Evolutionary conservation across 1,140 invertebrate species (phyloP).

Genomic region (Drosophila nebulosa): DNA sequence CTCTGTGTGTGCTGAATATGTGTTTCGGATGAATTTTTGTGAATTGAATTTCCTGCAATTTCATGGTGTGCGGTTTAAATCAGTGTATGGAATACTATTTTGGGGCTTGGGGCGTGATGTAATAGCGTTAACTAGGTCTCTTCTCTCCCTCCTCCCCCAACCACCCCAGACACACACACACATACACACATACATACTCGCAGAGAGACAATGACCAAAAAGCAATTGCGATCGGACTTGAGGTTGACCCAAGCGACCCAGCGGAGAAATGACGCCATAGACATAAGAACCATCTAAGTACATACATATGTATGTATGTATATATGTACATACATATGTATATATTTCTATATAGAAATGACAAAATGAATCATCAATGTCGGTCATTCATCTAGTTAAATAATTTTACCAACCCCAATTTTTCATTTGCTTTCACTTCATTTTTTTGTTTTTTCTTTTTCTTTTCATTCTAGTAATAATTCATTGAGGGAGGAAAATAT

Average conservation of each 20-base stretch:
- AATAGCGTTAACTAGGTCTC: constrained; percentile 57
- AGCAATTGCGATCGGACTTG: constrained; percentile 56
- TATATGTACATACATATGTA: background rate
- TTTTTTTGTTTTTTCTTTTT: constrained; percentile 40
- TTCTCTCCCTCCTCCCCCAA: background rate
- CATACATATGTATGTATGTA: background rate
- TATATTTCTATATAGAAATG: background rate
- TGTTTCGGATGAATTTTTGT: constrained; percentile 36
- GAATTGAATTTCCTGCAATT: constrained; percentile 78
- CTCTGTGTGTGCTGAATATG: constrained; percentile 21
- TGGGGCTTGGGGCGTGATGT: constrained; percentile 58
- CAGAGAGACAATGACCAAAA: constrained; percentile 31
- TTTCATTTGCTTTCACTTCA: constrained; percentile 11
- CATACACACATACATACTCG: background rate
- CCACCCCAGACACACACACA: constrained; percentile 4
- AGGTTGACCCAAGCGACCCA: constrained; percentile 57
- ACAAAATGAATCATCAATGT: background rate
- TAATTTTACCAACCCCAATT: background rate
- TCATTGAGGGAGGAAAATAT: constrained; percentile 9
- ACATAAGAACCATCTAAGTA: too few relatives aligned
- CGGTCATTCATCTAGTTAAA: background rate
- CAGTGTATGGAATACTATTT: constrained; percentile 8
- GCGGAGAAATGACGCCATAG: constrained; percentile 8
- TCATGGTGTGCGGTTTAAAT: constrained; percentile 48
- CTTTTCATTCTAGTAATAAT: constrained; percentile 28